These are phyloP conservation scores for Solenopsis fugax DNA, from an alignment of 1,140 invertebrate genomes.

Conservation along the genomic window DNA sequence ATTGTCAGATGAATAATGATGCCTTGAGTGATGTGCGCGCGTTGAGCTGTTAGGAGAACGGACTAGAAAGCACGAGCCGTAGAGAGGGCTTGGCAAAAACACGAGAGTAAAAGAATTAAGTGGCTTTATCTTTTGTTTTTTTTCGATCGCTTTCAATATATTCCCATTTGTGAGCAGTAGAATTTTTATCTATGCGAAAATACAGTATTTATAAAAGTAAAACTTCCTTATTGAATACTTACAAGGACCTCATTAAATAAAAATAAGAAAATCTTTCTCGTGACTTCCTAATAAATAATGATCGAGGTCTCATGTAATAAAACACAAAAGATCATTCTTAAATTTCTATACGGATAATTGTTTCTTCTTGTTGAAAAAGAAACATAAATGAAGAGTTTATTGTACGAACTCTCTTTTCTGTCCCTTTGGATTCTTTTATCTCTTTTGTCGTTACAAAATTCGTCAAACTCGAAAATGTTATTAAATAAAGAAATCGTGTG, in stretches of 20 bases:
- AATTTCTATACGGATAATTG: no score
- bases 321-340: no score
- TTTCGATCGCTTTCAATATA: neutral
- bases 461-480: neutral
- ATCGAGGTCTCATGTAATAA: no score
- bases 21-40: constrained; percentile 4
- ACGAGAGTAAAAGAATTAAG: neutral
- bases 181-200: neutral
- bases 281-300: no score
- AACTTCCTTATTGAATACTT: no score
- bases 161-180: constrained; percentile 18
- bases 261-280: no score
- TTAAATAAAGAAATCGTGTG: neutral
- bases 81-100: constrained; percentile 1
- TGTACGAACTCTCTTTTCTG: neutral
- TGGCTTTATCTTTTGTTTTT: neutral
- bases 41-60: neutral
- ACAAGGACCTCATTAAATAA: no score
- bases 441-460: neutral
- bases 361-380: neutral
- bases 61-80: neutral
- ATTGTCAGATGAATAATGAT: constrained; percentile 48
- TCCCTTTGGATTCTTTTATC: neutral
- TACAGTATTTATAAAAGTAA: neutral
- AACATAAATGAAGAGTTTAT: neutral